Evolutionary conservation across 2,888 invertebrate species (phyloP), one percentile per base, ranked within the genome.

Genomic region (Melanostoma scalare): DNA sequence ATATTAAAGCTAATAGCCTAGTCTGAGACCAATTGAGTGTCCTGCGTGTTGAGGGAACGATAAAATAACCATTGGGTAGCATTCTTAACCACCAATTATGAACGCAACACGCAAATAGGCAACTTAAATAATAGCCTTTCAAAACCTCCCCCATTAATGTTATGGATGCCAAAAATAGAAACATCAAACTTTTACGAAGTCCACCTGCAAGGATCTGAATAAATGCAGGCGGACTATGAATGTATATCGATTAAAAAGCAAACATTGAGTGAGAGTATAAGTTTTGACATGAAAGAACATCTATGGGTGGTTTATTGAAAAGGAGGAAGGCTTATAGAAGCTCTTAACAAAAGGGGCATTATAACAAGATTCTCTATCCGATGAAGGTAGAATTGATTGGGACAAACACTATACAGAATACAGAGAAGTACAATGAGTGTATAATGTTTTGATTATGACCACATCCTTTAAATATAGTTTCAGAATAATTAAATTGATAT

Each of bases 41-140:
- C 42, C 31, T 60, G 60, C 60, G 60, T 60, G 60, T 44, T 44
- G n/a, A 44, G 44, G 5, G 4, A 20, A 0, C 20, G 4, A 30
- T 44, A n/a, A 42, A 30, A 56, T 40, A n/a, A 40, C 20, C 3
- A 30, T 9, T 3, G 20, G 40, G 40, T 30, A 60, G 35, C 44
- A 33, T 35, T 35, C 33, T 44, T 44, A 3, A 44, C 33, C 44
- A 35, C 44, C 6, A 60, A 44, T 60, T 33, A 44, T 35, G 33
- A 44, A 10, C 8, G n/a, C 3, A 61, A 61, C 60, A 61, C 60
- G 60, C 60, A 35, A 42, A 6, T n/a, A 58, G 42, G 42, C n/a
- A 58, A 42, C 33, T 42, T 58, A 6, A 33, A n/a, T 46, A 46
- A 42, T 10, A 4, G 4, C 10, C 10, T 10, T 46, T n/a, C 3